A percentile compares a stretch with the other conserved stretches of the same genome.
These are phyloP conservation scores for Paelopatides confundens DNA, from an alignment of 53 echinoderm and acorn worm species.

Conservation along the genomic window DNA sequence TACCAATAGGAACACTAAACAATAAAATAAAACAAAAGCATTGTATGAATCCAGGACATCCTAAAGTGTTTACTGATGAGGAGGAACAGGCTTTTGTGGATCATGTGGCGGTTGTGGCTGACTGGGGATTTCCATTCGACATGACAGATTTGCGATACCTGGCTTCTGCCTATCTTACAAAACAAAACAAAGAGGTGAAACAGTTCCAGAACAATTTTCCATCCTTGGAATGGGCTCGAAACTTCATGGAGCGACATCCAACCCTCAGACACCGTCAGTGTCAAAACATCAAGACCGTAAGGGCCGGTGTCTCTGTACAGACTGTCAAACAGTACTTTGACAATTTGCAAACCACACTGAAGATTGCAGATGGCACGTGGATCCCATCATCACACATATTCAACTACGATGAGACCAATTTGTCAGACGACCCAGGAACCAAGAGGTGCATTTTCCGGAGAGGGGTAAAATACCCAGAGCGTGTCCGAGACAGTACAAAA, in stretches of 20 bases:
- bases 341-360: not conserved
- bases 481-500: not conserved
- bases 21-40: conserved; percentile 17
- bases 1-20: not conserved
- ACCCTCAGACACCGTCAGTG: not conserved
- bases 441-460: not conserved
- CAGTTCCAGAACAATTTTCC: conserved; percentile 10
- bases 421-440: not conserved
- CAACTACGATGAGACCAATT: conserved; percentile 13
- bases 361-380: not conserved
- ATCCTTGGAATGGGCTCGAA: not conserved
- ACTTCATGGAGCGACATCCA: conserved; percentile 15
- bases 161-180: not conserved
- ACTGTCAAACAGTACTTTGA: not conserved
- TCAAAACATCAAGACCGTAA: not conserved
- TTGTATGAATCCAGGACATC: not conserved
- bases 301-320: not conserved
- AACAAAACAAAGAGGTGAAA: not conserved
- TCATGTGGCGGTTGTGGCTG: not conserved
- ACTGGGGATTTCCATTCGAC: conserved; percentile 23
- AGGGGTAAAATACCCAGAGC: conserved; percentile 17
- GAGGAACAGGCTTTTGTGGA: conserved; percentile 2
- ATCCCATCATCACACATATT: not conserved
- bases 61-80: conserved; percentile 9
- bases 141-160: not conserved